These are phyloP conservation scores for Drosophila sucinea DNA, from an alignment of 1,140 invertebrate genomes.

Conservation along the genomic window DNA sequence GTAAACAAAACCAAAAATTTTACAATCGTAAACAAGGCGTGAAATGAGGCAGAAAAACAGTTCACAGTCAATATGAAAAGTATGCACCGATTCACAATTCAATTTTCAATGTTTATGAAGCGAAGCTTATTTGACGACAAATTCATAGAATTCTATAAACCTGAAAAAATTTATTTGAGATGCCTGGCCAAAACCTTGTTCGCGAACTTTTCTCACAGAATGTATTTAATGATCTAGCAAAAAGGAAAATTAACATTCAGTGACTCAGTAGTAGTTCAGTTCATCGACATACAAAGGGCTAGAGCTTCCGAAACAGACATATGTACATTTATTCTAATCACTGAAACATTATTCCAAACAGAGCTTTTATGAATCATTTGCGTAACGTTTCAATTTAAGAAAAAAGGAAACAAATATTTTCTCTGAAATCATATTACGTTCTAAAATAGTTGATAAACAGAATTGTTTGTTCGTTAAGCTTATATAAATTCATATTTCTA, in stretches of 20 bases:
- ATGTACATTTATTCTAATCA: neutral
- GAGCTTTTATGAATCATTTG: neutral
- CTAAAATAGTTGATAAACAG: neutral
- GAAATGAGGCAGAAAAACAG: slow-evolving; percentile 31
- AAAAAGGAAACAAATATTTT: too few relatives aligned
- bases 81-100: neutral
- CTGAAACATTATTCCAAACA: neutral
- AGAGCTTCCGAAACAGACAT: neutral
- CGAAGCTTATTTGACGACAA: too few relatives aligned
- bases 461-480: neutral
- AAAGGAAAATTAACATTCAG: neutral
- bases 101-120: neutral
- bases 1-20: slow-evolving; percentile 36
- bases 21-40: slow-evolving; percentile 44
- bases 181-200: neutral
- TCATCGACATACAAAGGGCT: neutral
- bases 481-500: neutral
- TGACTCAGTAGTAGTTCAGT: neutral
- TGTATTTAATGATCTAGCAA: neutral
- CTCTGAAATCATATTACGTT: neutral
- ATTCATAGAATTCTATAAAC: neutral
- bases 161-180: too few relatives aligned
- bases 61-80: slow-evolving; percentile 2
- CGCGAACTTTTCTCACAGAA: neutral
- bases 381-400: neutral